These are phyloP conservation scores for Meda fulgida DNA, from an alignment of 2,797 vertebrate genomes.

Conservation along the genomic window DNA sequence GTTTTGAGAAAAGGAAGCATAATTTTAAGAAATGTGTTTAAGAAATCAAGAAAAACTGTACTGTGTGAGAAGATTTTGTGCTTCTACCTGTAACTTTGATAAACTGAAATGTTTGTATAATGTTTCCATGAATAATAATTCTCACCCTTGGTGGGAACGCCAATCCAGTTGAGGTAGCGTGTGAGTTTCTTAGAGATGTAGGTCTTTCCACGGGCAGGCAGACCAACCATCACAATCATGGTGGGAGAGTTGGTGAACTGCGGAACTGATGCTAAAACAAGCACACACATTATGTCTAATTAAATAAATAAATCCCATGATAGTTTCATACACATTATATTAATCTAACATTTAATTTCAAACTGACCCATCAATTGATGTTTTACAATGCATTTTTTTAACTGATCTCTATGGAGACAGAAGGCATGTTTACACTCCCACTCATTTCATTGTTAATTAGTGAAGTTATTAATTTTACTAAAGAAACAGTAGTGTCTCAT, in stretches of 20 bases:
- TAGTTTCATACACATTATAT: background rate
- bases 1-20: too few relatives aligned
- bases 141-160: slow-evolving; percentile 81
- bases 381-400: background rate
- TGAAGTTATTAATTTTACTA: background rate
- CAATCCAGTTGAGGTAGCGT: slow-evolving; percentile 85
- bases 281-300: slow-evolving; percentile 1
- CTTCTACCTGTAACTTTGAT: background rate
- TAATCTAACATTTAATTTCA: background rate
- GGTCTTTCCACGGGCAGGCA: slow-evolving; percentile 91
- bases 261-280: slow-evolving; percentile 83
- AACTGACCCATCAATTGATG: background rate
- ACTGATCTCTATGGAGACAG: background rate
- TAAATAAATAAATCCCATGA: background rate
- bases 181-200: slow-evolving; percentile 93
- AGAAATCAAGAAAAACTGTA: too few relatives aligned
- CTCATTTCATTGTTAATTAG: slow-evolving; percentile 11
- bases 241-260: slow-evolving; percentile 94
- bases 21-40: too few relatives aligned
- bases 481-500: background rate
- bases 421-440: background rate
- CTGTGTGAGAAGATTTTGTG: background rate
- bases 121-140: background rate
- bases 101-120: background rate
- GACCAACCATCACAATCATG: slow-evolving; percentile 92